Percentiles rank a stretch among this genome's conserved stretches.
phyloP scores from a whole-genome alignment of 2,797 vertebrate species.

The Phataginus tetradactyla region DNA sequence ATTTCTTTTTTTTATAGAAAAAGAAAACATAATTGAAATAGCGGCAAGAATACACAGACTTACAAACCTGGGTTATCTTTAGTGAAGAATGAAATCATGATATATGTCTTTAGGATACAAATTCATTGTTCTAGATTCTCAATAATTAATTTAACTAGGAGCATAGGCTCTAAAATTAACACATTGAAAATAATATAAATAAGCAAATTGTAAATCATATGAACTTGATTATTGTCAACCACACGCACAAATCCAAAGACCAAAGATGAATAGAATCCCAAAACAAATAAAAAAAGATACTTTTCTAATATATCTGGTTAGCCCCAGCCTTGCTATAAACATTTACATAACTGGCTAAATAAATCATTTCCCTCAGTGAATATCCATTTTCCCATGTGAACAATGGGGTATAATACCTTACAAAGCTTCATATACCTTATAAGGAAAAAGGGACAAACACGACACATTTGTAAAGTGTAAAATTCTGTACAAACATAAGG shows the following conservation, averaged over 20 bases:
- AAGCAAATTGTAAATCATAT: slow-evolving; percentile 11
- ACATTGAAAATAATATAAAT: not conserved
- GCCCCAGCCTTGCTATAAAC: not conserved
- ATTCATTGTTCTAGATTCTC: not conserved
- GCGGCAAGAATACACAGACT: slow-evolving; percentile 15
- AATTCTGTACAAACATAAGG: not conserved
- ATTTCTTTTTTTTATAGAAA: slow-evolving; percentile 6
- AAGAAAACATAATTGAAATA: slow-evolving; percentile 34
- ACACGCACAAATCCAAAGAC: not conserved
- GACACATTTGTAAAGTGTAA: not conserved
- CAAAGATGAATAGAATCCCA: not conserved
- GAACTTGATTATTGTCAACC: not conserved
- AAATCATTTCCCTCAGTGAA: not conserved
- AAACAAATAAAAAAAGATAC: not conserved
- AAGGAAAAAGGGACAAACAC: not conserved
- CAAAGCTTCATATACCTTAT: not conserved
- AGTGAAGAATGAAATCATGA: slow-evolving; percentile 17
- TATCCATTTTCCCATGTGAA: not conserved
- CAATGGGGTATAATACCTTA: not conserved
- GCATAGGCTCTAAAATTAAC: slow-evolving; percentile 3
- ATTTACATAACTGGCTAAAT: not conserved
- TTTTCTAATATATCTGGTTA: not conserved
- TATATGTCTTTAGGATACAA: slow-evolving; percentile 8
- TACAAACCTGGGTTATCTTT: not conserved
- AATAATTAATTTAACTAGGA: not conserved